Base-by-base conservation (phyloP, 2,797 vertebrate genomes). In the Peromyscus aztecus region DNA sequence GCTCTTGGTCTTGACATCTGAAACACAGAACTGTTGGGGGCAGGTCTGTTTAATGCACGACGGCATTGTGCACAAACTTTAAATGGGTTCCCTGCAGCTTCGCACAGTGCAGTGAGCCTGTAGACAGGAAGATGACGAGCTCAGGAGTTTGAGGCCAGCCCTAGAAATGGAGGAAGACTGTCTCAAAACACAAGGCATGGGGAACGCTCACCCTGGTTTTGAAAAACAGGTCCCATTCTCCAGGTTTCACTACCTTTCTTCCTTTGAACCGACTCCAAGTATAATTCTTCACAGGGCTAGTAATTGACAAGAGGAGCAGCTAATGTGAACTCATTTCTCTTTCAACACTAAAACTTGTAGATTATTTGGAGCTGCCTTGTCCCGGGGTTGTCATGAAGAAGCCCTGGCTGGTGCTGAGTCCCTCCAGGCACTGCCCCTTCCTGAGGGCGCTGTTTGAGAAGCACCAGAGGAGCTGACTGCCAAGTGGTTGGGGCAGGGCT, bases 401-500 rank as follows among this genome's bases (percentile, higher is more conserved):
- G 75, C 92, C 91, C 59, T 81, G 65, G 77, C 61, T 91, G 43
- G 67, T 93, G 63, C 71, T 81, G 67, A 76, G 67, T 83, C 5
- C 65, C 89, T 24, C 34, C 95, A 91, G 76, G 71, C 78, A 90
- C 91, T 94, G 91, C 77, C 81, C 77, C 43, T 55, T 17, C 23
- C 76, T 84, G 57, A 83, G 92, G 94, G 81, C n/a, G 27, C 76
- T 90, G 89, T 85, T 16, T 75, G 75, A 90, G 34, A 65, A 95
- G 88, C 95, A 80, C 86, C 85, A 31, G 91, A 83, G 46, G 77
- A 93, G 49, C 77, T 11, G 40, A 88, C 43, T 89, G 87, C 96
- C 95, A 88, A 82, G 94, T 94, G 93, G 96, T 94, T 75, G 76
- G 12, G 65, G 80, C 6, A 92, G 91, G 55, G 91, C 94, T 94